These are phyloP conservation scores for Galeopsomyia nigrocyanea DNA, from an alignment of 2,888 invertebrate species.

Conservation along the genomic window DNA sequence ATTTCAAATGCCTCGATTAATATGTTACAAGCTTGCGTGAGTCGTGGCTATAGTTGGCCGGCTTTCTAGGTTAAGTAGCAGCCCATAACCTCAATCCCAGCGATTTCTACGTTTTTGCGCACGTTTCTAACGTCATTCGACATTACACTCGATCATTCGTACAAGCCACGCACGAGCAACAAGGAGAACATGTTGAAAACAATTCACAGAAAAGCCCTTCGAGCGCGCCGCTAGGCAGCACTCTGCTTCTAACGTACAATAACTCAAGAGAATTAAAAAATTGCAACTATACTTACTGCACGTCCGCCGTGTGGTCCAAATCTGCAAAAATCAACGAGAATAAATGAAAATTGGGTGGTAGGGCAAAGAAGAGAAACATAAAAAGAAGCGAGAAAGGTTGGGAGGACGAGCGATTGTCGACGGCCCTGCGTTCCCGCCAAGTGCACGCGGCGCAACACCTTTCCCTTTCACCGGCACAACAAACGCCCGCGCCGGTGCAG, in stretches of 20 bases:
- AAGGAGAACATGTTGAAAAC: background rate
- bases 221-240: background rate
- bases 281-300: conserved; percentile 85
- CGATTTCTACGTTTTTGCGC: background rate
- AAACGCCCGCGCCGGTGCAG: background rate
- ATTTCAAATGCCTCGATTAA: background rate
- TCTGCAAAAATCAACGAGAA: conserved; percentile 73
- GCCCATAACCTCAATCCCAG: conserved; percentile 42
- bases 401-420: conserved; percentile 12
- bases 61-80: conserved; percentile 45
- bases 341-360: conserved; percentile 4
- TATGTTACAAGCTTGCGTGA: conserved; percentile 6
- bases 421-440: conserved; percentile 49
- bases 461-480: no score
- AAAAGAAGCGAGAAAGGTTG: background rate
- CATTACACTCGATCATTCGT: background rate
- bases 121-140: background rate
- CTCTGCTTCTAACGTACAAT: background rate
- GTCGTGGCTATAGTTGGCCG: background rate
- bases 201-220: background rate
- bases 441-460: conserved; percentile 4
- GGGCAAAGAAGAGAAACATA: background rate
- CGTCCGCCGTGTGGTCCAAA: conserved; percentile 97
- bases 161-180: no score
- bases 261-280: background rate